Percentiles rank a stretch among this genome's conserved stretches.
phyloP scores from a whole-genome alignment of 1,140 invertebrate species.

The Platorchestia sp. region DNA sequence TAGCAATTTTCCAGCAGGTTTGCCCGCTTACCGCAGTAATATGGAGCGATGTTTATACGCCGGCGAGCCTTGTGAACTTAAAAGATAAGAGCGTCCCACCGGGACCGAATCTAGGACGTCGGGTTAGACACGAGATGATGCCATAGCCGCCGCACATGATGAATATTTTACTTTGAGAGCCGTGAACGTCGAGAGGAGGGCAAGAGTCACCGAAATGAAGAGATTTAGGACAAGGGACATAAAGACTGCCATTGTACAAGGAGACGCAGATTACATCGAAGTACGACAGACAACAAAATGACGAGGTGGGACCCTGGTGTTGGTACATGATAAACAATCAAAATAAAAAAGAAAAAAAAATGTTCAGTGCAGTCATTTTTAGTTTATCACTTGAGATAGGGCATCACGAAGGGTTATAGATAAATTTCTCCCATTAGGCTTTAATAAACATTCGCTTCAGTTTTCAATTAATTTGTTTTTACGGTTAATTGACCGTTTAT shows the following conservation, averaged over 20 bases:
- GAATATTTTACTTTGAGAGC: not conserved
- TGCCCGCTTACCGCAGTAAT: conserved; percentile 45
- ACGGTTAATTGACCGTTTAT: no score
- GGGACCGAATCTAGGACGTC: not conserved
- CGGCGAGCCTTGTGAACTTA: conserved; percentile 23
- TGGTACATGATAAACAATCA: not conserved
- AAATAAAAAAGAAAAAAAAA: not conserved
- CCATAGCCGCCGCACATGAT: not conserved
- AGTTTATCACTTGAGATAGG: not conserved
- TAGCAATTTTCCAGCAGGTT: conserved; percentile 46
- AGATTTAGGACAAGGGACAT: not conserved
- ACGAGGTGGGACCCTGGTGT: not conserved
- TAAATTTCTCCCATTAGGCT: not conserved
- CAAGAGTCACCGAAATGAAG: not conserved
- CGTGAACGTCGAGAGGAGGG: not conserved
- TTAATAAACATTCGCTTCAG: not conserved
- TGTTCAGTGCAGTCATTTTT: not conserved
- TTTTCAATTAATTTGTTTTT: not conserved
- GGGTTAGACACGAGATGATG: conserved; percentile 4
- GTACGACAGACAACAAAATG: not conserved
- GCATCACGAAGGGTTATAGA: not conserved
- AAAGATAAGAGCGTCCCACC: conserved; percentile 2
- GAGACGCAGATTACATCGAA: not conserved
- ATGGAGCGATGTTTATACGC: conserved; percentile 40
- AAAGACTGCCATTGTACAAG: not conserved